A percentile compares a stretch with the other conserved stretches of the same genome.
phyloP scores from a whole-genome alignment of 2,797 vertebrate genomes.

The Myotis daubentonii region DNA sequence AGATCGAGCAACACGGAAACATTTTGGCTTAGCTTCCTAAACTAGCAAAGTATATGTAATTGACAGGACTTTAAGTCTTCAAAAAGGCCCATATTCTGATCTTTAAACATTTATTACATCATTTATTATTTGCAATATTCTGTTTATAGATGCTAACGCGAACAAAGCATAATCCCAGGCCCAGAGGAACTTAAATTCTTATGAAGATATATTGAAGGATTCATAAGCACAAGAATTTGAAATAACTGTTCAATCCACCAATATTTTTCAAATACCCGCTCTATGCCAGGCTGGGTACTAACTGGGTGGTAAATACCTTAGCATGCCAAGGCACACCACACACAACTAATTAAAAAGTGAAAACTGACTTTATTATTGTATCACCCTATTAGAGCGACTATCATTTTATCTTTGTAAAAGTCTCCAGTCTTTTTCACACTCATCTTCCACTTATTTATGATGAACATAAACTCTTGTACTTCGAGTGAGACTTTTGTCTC shows the following conservation, averaged over 20 bases:
- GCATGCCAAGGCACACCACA: neutral
- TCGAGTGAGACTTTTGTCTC: neutral
- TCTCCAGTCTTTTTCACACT: neutral
- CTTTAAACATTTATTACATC: neutral
- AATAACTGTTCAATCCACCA: neutral
- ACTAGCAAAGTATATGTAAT: neutral
- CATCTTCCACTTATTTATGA: neutral
- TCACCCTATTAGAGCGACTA: neutral
- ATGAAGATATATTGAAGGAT: neutral
- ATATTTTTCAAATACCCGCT: neutral
- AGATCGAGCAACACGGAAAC: neutral
- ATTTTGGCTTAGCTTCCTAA: slow-evolving; percentile 31
- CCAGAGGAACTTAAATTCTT: neutral
- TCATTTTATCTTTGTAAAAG: neutral
- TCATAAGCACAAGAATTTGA: neutral
- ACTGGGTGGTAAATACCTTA: neutral
- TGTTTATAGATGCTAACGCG: neutral
- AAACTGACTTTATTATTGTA: neutral
- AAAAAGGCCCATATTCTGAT: neutral
- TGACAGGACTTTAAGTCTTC: neutral
- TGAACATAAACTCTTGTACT: neutral
- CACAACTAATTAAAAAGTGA: neutral
- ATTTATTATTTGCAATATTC: neutral
- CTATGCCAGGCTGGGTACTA: neutral
- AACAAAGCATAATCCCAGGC: neutral